Percentiles rank a stretch among this genome's conserved stretches.
Evolutionary conservation across 1,140 invertebrate genomes (phyloP).

Genomic region (Watersipora subatra): DNA sequence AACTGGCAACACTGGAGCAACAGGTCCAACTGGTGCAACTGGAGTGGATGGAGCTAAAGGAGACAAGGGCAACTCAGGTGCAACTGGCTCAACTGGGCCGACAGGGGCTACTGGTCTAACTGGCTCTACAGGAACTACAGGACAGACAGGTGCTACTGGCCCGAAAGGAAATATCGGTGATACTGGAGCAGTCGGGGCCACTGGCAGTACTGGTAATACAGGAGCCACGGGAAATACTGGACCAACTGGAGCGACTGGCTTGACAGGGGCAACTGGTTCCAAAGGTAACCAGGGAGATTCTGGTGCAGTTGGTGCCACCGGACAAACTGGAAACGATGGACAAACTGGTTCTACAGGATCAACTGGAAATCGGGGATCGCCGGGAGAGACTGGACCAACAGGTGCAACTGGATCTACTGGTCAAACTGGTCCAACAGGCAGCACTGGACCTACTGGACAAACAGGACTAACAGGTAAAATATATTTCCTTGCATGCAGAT

Average conservation of each 20-base stretch:
- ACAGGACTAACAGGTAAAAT: background rate
- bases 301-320: background rate
- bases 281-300: background rate
- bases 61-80: background rate
- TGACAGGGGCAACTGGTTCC: background rate
- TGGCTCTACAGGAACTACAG: background rate
- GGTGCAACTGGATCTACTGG: background rate
- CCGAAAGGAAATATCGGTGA: background rate
- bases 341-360: background rate
- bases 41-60: constrained; percentile 1
- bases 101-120: background rate
- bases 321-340: background rate
- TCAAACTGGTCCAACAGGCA: background rate
- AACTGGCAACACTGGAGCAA: constrained; percentile 4
- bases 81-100: background rate
- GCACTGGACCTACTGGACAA: background rate
- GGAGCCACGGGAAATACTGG: background rate
- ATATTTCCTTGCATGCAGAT: no score
- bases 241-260: background rate
- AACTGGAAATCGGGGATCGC: background rate
- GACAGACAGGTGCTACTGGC: background rate
- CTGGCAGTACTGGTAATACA: background rate
- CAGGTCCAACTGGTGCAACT: background rate
- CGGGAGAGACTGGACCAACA: background rate
- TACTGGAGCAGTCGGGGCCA: background rate